phyloP scores from a whole-genome alignment of 2,113 vertebrate genomes.

The Ia io region DNA sequence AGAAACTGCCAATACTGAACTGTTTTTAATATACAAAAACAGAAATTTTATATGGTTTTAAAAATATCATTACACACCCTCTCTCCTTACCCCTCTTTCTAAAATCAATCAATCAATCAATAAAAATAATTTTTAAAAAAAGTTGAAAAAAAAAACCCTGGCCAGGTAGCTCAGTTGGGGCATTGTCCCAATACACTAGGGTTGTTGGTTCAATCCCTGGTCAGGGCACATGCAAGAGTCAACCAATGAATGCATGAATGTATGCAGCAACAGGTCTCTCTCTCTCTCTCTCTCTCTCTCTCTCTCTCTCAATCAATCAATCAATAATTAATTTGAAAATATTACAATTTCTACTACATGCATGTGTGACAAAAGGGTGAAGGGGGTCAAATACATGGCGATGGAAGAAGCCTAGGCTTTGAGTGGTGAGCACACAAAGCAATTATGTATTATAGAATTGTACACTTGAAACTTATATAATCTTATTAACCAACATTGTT shows the following conservation, averaged over 20 bases:
- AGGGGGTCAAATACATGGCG: background rate
- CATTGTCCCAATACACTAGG: background rate
- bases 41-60: background rate
- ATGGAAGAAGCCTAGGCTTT: background rate
- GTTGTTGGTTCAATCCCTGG: background rate
- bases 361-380: background rate
- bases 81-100: background rate
- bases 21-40: background rate
- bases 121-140: background rate
- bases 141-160: background rate
- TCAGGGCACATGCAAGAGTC: background rate
- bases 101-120: background rate
- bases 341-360: conserved; percentile 3
- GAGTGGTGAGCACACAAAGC: background rate
- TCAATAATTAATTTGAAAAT: background rate
- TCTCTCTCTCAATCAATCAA: background rate
- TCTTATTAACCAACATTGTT: background rate
- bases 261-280: background rate
- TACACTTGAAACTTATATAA: background rate
- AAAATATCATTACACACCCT: background rate
- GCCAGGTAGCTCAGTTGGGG: background rate
- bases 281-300: background rate
- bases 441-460: background rate
- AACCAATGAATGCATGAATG: background rate
- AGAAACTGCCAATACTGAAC: background rate